Base-by-base conservation (phyloP, 1,140 invertebrate species). In the Holcopasites calliopsidis region DNA sequence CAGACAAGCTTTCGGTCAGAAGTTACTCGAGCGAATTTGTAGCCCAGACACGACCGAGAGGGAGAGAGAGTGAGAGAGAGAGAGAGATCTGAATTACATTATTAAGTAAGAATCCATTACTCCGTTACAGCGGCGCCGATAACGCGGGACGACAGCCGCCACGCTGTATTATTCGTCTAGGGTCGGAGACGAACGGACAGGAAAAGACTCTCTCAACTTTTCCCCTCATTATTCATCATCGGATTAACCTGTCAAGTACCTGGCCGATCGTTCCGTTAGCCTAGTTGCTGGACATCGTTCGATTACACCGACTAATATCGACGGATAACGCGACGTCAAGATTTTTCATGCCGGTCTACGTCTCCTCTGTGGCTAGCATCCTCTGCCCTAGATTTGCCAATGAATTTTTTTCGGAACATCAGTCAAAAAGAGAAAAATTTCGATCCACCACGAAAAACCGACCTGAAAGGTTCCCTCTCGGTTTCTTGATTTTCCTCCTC, bases 41-140 rank as follows among this genome's bases (percentile, higher is more conserved):
- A 54, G n/a, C 3, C 13, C 13, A 26, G n/a, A 23, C 55, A 21
- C 42, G 40, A 18, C 1, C 18, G n/a, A 44, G 62, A 66, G 66
- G 80, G 77, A 76, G 80, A 64, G n/a, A n/a, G n/a, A n/a, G n/a
- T n/a, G n/a, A n/a, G n/a, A n/a, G n/a, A n/a, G n/a, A n/a, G n/a
- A n/a, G n/a, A n/a, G n/a, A n/a, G n/a, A n/a, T n/a, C n/a, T n/a
- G n/a, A 49, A 40, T 42, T 66, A 72, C 60, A 66, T 76, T 79
- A 77, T 77, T 80, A 81, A 77, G 61, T 81, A 81, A 81, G 80
- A 82, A 77, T 82, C 79, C 74, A 81, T 82, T 77, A 81, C 55
- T 33, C 38, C 44, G 80, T 81, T 81, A 77, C 60, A 55, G 68
- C 38, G 74, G 62, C 62, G 66, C 62, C 66, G 52, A 68, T 81